Evolutionary conservation across 2,888 invertebrate genomes (phyloP), one percentile per base, ranked within the genome.

Genomic region (Troides oblongomaculatus): DNA sequence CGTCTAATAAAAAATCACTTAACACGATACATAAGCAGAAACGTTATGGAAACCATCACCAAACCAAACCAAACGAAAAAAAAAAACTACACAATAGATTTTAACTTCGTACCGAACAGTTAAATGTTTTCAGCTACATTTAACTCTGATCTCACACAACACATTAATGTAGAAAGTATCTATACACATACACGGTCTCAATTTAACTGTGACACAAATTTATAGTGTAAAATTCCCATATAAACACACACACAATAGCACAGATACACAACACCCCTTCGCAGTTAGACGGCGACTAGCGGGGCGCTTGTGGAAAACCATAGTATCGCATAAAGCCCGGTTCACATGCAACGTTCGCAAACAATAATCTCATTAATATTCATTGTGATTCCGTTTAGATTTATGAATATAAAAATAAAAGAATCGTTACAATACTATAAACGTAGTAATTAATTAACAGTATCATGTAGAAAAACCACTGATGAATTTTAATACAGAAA

Each of bases 231-330:
- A 62, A 23, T 50, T 17, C 62, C 1, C 53, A 50, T 56, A 30
- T 21, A 30, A 36, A 0, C 30, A n/a, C 30, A 36, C 30, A 36
- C 17, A 50, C 25, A 46, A n/a, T 68, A 59, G 43, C 64, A 62
- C 59, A 70, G 57, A 39, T 57, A 53, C 70, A 66, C 63, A 63
- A 50, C 70, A 62, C 66, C 25, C 56, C 39, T 18, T 36, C 59
- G 57, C 59, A 39, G 73, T 71, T 73, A 64, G 68, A 66, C 53
- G 64, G 25, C 63, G 70, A 69, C 69, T 72, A 64, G 67, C 69
- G 68, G 66, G 30, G 66, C 71, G 66, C 64, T 70, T 63, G 72
- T 72, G 71, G 72, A 72, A 76, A 39, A 76, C 78, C 74, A 72
- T 73, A 78, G 75, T 63, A 56, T 43, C 70, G 60, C 56, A 66